Evolutionary conservation across 2,797 vertebrate species (phyloP).

Genomic region (Gambelia wislizenii): DNA sequence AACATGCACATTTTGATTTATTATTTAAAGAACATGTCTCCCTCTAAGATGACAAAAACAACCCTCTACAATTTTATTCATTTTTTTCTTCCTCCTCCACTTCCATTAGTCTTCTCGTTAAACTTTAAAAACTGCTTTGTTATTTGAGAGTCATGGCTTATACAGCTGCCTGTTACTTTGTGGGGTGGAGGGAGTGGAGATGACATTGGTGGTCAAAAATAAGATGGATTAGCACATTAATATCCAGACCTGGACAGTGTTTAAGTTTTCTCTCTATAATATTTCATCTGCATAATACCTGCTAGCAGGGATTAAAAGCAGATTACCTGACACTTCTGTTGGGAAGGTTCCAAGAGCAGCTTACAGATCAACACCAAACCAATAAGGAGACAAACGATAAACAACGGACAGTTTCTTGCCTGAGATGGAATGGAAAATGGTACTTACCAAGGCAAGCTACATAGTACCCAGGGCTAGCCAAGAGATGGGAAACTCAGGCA

Average conservation of each 20-base stretch:
- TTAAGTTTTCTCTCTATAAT: neutral
- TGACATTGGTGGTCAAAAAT: accelerated
- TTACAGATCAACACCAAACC: too few species aligned
- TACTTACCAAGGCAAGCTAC: too few species aligned
- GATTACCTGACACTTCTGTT: too few species aligned
- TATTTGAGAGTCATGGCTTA: conserved; percentile 81
- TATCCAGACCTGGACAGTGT: neutral
- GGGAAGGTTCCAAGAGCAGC: too few species aligned
- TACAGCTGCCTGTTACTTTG: conserved; percentile 80
- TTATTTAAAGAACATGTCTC: conserved; percentile 87
- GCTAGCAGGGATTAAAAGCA: too few species aligned
- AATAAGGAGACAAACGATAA: too few species aligned
- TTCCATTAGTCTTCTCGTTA: conserved; percentile 97
- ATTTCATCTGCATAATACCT: too few species aligned
- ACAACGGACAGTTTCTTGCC: too few species aligned
- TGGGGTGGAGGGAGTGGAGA: neutral
- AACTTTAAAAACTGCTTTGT: conserved; percentile 93
- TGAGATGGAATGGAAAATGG: too few species aligned
- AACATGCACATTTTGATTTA: conserved; percentile 87
- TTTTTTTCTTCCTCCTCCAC: conserved; percentile 80
- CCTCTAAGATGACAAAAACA: conserved; percentile 73
- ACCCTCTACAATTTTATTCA: conserved; percentile 74
- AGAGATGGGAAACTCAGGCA: too few species aligned
- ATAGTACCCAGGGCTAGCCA: too few species aligned
- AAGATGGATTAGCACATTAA: neutral